Evolutionary conservation across 2,113 vertebrate species (phyloP), one percentile per base, ranked within the genome.

Genomic region (Platysteira castanea): DNA sequence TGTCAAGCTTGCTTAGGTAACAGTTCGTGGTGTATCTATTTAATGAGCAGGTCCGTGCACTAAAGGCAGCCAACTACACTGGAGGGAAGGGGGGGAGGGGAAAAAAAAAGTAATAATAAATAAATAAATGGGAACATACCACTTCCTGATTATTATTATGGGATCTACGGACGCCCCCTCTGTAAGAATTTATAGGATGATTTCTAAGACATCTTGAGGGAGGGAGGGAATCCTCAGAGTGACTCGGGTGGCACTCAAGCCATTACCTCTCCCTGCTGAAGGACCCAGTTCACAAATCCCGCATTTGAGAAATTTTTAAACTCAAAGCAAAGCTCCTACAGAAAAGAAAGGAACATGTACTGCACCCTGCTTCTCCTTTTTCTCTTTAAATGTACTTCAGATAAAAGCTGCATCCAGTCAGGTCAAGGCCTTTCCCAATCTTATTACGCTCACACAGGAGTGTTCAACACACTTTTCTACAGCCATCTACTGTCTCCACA

Each of bases 371-470:
- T 87, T 96, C 96, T 96, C 97, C 98, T 98, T 98, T 98, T 98
- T 98, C 98, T 98, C 98, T 98, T 98, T 98, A 98, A 98, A 98
- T 97, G 98, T 95, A 98, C 97, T 98, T 97, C 98, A 98, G 98
- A 98, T 98, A 98, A 98, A 98, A 98, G 98, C 98, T 87, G 98
- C 96, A 97, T 98, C 97, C 97, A 96, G 97, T 89, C 96, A 84
- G 97, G 98, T 98, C 98, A 98, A 98, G 98, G 98, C 98, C 98
- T 98, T 97, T 97, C 97, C 97, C 96, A 97, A 96, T 97, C 97
- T 98, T 96, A 96, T 93, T 97, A 97, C 98, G 93, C 97, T 94
- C 80, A 82, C 84, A 67, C 84, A 90, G 69, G 94, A 76, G 78
- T 7, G 94, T 70, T 97, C 96, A 97, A 96, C 97, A 75, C 87